These are phyloP conservation scores for Tribolium madens DNA, from an alignment of 1,140 invertebrate species.

Conservation along the genomic window DNA sequence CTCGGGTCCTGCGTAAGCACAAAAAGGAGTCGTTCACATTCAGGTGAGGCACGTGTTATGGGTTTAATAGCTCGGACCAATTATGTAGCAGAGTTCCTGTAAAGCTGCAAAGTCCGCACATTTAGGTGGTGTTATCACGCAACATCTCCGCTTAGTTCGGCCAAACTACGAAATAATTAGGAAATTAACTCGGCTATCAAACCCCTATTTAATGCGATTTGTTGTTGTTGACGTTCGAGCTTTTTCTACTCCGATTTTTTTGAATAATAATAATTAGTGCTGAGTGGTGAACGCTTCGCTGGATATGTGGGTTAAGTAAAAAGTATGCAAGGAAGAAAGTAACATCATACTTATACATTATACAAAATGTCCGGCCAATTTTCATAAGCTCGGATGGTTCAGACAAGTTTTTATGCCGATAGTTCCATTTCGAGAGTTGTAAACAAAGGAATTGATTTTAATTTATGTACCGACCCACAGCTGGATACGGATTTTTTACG, in stretches of 20 bases:
- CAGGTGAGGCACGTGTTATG: constrained; percentile 34
- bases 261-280: constrained; percentile 38
- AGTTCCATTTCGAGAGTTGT: constrained; percentile 17
- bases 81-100: background rate
- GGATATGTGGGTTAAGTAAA: constrained; percentile 23
- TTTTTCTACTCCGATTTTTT: background rate
- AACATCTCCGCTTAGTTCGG: constrained; percentile 7
- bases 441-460: constrained; percentile 25
- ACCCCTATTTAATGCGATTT: background rate
- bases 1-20: constrained; percentile 15
- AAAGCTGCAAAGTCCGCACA: constrained; percentile 32
- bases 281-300: background rate
- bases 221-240: constrained; percentile 28
- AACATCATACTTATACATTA: background rate
- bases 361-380: background rate
- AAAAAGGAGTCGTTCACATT: constrained; percentile 4
- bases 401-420: background rate
- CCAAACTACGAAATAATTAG: constrained; percentile 24
- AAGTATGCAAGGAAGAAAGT: constrained; percentile 25
- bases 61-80: background rate
- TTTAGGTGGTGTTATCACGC: constrained; percentile 8
- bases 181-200: constrained; percentile 4
- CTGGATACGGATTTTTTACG: constrained; percentile 1
- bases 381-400: background rate
- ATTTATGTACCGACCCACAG: constrained; percentile 28